Evolutionary conservation across 2,113 vertebrate genomes (phyloP), one percentile per base, ranked within the genome.

Genomic region (Neofelis nebulosa): DNA sequence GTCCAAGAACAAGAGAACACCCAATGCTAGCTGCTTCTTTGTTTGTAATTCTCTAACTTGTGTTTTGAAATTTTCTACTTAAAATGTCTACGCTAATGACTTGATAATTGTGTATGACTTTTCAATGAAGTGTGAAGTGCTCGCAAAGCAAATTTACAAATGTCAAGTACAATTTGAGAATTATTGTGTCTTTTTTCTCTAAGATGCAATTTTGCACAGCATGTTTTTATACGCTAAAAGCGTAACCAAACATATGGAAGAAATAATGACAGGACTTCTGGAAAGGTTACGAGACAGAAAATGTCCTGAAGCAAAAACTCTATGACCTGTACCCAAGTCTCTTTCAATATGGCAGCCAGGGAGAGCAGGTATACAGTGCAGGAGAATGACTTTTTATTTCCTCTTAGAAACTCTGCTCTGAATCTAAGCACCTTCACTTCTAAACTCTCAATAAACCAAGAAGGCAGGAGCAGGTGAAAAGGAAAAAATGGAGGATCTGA

Each of bases 71-170:
- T 91, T 73, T 97, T 38, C 38, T 95, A 52, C 83, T 96, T 82
- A 95, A 96, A 89, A 91, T 79, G 82, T 91, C 82, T 97, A 45
- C 66, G 86, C 57, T 97, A 97, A 97, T 96, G 95, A 95, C 50
- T 48, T 93, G 55, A 74, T 97, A 96, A 96, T 55, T 89, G 95
- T 96, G 95, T 95, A 94, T 74, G 71, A 96, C 82, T 97, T 97
- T 89, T 94, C 96, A 74, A 89, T 93, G 78, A 95, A 89, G 73
- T 96, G 55, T 93, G 87, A 98, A 97, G 69, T 52, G 41, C 87
- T 92, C 16, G 0, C 63, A 96, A 80, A 88, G 79, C 88, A 97
- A 92, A 97, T 97, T 94, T 83, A 92, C 57, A 94, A 95, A 96
- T 69, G 84, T 94, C 90, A 96, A 97, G 73, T 66, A 85, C 36